Percentiles rank a stretch among this genome's conserved stretches.
Evolutionary conservation across 2,113 vertebrate genomes (phyloP).

Genomic region (Tragelaphus strepsiceros): DNA sequence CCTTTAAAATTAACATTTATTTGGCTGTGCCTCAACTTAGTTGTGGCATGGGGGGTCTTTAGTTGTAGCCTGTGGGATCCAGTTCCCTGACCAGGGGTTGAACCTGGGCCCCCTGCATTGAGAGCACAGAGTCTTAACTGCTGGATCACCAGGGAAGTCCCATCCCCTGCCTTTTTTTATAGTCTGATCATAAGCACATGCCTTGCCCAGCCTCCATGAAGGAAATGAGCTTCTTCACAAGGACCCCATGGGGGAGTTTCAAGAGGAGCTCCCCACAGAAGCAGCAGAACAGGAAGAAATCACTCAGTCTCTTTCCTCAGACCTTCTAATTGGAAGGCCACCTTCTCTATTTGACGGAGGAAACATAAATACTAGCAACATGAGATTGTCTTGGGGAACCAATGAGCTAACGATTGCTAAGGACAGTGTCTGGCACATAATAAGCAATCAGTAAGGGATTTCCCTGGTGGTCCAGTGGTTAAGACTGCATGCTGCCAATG

Average conservation of each 20-base stretch:
- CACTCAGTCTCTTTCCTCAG: background rate
- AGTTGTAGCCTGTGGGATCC: background rate
- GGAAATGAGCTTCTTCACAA: background rate
- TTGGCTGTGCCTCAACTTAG: background rate
- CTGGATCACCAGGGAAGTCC: background rate
- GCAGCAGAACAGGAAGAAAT: background rate
- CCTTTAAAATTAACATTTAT: background rate
- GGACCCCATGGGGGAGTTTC: background rate
- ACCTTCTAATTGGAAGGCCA: background rate
- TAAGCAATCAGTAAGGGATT: background rate
- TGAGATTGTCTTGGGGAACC: background rate
- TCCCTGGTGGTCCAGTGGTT: background rate
- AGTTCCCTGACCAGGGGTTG: background rate
- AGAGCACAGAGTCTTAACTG: background rate
- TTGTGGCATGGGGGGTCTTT: background rate
- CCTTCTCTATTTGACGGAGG: accelerated
- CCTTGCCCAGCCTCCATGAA: background rate
- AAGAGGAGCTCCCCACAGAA: background rate
- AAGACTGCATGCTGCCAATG: background rate
- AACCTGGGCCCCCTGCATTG: background rate
- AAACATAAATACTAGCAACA: accelerated
- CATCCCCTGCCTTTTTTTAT: background rate
- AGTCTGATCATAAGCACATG: accelerated
- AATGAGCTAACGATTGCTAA: background rate
- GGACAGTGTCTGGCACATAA: accelerated